These are phyloP conservation scores for Thecocarcelia acutangulata DNA, from an alignment of 2,888 invertebrate species.

Conservation along the genomic window DNA sequence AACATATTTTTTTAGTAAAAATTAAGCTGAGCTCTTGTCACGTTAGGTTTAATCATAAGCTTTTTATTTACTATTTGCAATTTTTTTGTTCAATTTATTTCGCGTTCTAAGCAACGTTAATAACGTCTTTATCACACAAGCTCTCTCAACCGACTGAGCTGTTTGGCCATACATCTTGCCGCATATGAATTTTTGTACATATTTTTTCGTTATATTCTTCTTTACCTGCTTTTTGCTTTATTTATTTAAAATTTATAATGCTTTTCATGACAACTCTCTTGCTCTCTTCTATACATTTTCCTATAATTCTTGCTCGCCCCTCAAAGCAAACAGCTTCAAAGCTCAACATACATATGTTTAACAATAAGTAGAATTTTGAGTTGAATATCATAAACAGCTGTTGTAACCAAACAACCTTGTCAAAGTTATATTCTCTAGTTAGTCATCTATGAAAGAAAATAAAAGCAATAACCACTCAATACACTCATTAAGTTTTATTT, in stretches of 20 bases:
- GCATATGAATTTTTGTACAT: slow-evolving; percentile 61
- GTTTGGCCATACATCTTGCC: slow-evolving; percentile 43
- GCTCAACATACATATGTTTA: slow-evolving; percentile 57
- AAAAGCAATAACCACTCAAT: slow-evolving; percentile 23
- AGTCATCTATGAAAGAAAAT: background rate
- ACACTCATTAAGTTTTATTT: slow-evolving; percentile 10
- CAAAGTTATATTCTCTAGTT: slow-evolving; percentile 1
- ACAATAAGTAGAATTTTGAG: slow-evolving; percentile 37
- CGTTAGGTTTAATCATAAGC: slow-evolving; percentile 22
- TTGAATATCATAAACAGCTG: slow-evolving; percentile 42
- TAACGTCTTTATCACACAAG: slow-evolving; percentile 73
- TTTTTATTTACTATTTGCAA: slow-evolving; percentile 16
- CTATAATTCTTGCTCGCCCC: background rate
- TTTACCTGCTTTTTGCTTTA: slow-evolving; percentile 55
- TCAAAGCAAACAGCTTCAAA: slow-evolving; percentile 12
- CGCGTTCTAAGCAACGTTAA: slow-evolving; percentile 54
- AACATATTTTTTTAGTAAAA: slow-evolving; percentile 26
- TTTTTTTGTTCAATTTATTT: slow-evolving; percentile 37
- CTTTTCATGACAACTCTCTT: slow-evolving; percentile 9
- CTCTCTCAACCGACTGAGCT: slow-evolving; percentile 76
- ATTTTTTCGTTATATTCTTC: slow-evolving; percentile 15
- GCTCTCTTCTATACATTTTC: background rate
- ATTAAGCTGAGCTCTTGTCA: slow-evolving; percentile 53
- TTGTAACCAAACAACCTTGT: slow-evolving; percentile 28
- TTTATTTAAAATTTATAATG: slow-evolving; percentile 42